A percentile compares a stretch with the other conserved stretches of the same genome.
phyloP scores from a whole-genome alignment of 2,888 invertebrate species.

The Pseudococcus longispinus region DNA sequence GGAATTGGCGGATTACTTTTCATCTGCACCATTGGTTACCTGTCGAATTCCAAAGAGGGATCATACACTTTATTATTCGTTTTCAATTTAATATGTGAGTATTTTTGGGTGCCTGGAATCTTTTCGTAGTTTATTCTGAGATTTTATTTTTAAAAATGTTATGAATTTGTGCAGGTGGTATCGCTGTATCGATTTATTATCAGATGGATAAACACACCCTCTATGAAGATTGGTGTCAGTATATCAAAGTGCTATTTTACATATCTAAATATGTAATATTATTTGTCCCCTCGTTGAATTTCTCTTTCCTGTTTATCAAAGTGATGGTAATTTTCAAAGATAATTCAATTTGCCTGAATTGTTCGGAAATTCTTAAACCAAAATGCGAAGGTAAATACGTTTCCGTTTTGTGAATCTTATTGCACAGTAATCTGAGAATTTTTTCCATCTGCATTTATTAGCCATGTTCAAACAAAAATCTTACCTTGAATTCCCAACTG shows the following conservation, averaged over 20 bases:
- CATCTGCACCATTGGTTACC: background rate
- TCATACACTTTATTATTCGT: constrained; percentile 18
- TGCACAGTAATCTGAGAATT: background rate
- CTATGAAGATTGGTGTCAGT: background rate
- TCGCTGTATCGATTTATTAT: background rate
- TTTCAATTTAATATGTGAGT: constrained; percentile 30
- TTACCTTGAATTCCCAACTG: constrained; percentile 57
- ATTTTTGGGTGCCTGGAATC: too few relatives aligned
- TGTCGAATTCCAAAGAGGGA: background rate
- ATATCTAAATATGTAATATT: constrained; percentile 29
- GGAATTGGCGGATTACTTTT: constrained; percentile 16
- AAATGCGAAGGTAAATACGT: background rate
- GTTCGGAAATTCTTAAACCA: background rate
- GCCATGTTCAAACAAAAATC: background rate
- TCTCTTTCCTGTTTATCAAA: background rate
- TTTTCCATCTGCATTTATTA: background rate
- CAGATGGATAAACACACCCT: background rate
- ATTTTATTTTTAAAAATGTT: background rate
- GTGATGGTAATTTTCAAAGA: background rate
- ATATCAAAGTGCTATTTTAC: constrained; percentile 45
- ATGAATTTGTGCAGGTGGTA: background rate
- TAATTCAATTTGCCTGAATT: background rate
- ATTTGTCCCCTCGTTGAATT: constrained; percentile 53
- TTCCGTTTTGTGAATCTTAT: background rate
- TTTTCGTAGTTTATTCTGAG: background rate